Evolutionary conservation across 2,113 vertebrate genomes (phyloP).

Genomic region (Hyperopisus bebe): DNA sequence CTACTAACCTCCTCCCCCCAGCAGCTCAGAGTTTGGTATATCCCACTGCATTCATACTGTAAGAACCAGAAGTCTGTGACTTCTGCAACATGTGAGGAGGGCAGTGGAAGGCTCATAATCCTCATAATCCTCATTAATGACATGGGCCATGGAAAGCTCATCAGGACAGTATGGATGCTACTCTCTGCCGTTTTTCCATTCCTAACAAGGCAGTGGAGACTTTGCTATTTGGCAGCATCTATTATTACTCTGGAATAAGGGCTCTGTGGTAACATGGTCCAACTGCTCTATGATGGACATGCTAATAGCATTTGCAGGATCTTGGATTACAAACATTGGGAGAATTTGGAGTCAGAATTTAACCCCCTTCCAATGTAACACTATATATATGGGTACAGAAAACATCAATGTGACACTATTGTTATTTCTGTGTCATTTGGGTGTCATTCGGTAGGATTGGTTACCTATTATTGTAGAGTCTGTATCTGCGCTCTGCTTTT

Average conservation of each 20-base stretch:
- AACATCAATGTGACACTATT: neutral
- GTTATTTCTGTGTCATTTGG: neutral
- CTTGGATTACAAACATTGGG: constrained; percentile 12
- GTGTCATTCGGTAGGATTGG: neutral
- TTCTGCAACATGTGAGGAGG: neutral
- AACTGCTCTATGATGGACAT: neutral
- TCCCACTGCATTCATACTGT: neutral
- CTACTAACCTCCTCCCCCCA: neutral
- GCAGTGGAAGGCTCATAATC: neutral
- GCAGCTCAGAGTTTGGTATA: neutral
- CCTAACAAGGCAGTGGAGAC: neutral
- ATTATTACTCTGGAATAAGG: constrained; percentile 8
- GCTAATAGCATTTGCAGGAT: neutral
- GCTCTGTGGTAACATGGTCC: neutral
- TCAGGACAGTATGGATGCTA: neutral
- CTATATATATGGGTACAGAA: neutral
- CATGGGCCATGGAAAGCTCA: neutral
- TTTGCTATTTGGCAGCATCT: neutral
- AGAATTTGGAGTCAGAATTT: constrained; percentile 5
- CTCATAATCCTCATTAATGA: neutral
- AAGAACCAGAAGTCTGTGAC: neutral
- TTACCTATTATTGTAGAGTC: neutral
- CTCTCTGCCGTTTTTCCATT: constrained; percentile 4
- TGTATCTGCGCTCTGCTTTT: neutral
- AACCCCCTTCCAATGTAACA: neutral